Evolutionary conservation across 1,140 invertebrate species (phyloP).

Genomic region (Drosophila sp.): DNA sequence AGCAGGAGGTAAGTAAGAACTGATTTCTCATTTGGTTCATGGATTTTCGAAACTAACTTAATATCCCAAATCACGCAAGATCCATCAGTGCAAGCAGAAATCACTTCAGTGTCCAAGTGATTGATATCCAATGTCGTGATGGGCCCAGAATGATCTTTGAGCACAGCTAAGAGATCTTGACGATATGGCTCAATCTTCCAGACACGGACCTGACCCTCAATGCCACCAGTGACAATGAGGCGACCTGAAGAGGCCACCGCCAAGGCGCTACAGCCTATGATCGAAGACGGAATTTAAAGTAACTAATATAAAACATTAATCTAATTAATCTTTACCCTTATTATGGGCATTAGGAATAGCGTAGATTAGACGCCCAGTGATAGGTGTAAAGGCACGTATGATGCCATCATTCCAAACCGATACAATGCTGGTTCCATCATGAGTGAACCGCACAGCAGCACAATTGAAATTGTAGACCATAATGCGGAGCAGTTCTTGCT

Average conservation of each 20-base stretch:
- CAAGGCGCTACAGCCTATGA: constrained; percentile 83
- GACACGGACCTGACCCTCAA: constrained; percentile 91
- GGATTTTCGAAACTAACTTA: constrained; percentile 80
- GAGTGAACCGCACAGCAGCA: constrained; percentile 89
- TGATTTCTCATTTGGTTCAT: neutral
- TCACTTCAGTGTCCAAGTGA: constrained; percentile 89
- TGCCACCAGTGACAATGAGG: constrained; percentile 92
- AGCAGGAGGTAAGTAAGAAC: neutral
- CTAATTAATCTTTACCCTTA: constrained; percentile 84
- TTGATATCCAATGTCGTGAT: constrained; percentile 92
- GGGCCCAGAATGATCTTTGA: constrained; percentile 95
- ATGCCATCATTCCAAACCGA: constrained; percentile 95
- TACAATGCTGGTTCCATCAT: constrained; percentile 91
- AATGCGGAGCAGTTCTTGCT: constrained; percentile 92
- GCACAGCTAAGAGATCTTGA: constrained; percentile 87
- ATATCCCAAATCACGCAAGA: constrained; percentile 96
- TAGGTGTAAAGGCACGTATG: constrained; percentile 92
- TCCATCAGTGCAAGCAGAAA: constrained; percentile 94
- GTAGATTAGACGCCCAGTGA: constrained; percentile 91
- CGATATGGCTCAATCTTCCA: constrained; percentile 88
- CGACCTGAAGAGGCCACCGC: constrained; percentile 88
- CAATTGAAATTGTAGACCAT: constrained; percentile 94
- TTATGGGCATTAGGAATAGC: constrained; percentile 93
- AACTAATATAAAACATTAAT: too few relatives aligned
- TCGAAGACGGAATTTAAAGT: neutral